A percentile compares a stretch with the other conserved stretches of the same genome.
Conservation (phyloP, 1,140 invertebrate species). For the Bombus waltoni region DNA sequence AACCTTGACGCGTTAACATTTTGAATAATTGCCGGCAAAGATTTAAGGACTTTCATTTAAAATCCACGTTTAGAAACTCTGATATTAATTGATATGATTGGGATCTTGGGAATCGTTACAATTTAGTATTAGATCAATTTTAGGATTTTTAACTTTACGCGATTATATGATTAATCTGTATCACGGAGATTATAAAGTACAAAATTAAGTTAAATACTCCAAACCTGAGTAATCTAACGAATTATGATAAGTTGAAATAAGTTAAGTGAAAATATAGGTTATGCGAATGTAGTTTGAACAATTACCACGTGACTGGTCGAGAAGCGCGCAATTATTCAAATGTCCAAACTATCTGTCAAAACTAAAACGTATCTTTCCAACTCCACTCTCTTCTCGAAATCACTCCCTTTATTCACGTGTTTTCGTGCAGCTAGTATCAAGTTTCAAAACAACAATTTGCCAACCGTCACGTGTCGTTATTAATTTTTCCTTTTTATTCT, state of each 20-base stretch:
- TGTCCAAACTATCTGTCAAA: not conserved
- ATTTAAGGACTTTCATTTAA: not conserved
- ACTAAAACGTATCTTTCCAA: too few relatives aligned
- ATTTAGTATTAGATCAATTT: too few relatives aligned
- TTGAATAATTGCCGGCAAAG: not conserved
- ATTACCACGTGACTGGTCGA: not conserved
- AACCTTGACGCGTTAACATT: not conserved
- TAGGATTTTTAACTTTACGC: too few relatives aligned
- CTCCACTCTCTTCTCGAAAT: slow-evolving; percentile 17
- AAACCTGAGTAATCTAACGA: too few relatives aligned
- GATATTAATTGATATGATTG: not conserved
- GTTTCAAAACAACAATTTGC: slow-evolving; percentile 8
- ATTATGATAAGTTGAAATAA: too few relatives aligned
- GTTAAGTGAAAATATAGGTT: not conserved
- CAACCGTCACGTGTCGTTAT: not conserved
- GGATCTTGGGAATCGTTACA: too few relatives aligned
- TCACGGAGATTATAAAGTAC: too few relatives aligned
- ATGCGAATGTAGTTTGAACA: not conserved
- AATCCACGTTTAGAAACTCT: not conserved
- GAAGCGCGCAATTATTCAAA: not conserved
- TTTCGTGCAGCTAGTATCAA: not conserved
- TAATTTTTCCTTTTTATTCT: not conserved
- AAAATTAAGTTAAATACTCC: too few relatives aligned
- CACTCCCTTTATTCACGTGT: not conserved
- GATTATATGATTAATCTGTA: too few relatives aligned